Base-by-base conservation (phyloP, 2,797 vertebrate genomes). In the Hafferia zeledoni region DNA sequence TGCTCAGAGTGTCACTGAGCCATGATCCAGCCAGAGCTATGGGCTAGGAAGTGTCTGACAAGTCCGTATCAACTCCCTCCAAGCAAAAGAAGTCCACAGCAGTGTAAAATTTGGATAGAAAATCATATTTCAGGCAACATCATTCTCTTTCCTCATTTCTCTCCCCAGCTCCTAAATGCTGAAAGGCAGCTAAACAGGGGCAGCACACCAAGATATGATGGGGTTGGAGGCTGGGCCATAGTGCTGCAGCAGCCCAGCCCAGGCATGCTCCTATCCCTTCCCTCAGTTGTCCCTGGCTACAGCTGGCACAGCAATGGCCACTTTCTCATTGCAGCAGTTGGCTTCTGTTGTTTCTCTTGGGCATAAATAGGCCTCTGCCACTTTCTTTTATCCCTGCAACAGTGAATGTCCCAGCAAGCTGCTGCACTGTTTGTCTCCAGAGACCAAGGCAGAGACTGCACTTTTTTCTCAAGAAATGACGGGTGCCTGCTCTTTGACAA, bases 401-500 rank as follows among this genome's bases (percentile, higher is more conserved):
- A 88, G 72, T 1, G 0, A 94, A 69, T 1, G 27, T n/a, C 82
- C 79, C 65, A 69, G 67, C 90, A 94, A 96, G 80, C 70, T 94
- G 85, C 87, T 52, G 46, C 4, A 0, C 56, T 79, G 41, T 67
- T 95, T 90, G 47, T 69, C 50, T 69, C 79, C 2, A 1, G 90
- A 75, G 89, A 78, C 41, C 19, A 6, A 6, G 55, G 47, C 5
- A 10, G 50, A 87, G 49, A 56, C 28, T 3, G 22, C 2, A 1
- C 44, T 67, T 63, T 90, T 88, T 44, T 24, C 79, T 72, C 67
- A 88, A 79, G 67, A 90, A 91, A 56, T 49, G 44, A 67, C 63
- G 91, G 76, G 85, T 91, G 72, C 72, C 70, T 27, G 52, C 83
- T 95, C 77, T 94, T 89, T 79, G 80, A 85, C 74, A 77, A 88